Evolutionary conservation across 2,113 vertebrate species (phyloP), one percentile per base, ranked within the genome.

Genomic region (Mandrillus leucophaeus): DNA sequence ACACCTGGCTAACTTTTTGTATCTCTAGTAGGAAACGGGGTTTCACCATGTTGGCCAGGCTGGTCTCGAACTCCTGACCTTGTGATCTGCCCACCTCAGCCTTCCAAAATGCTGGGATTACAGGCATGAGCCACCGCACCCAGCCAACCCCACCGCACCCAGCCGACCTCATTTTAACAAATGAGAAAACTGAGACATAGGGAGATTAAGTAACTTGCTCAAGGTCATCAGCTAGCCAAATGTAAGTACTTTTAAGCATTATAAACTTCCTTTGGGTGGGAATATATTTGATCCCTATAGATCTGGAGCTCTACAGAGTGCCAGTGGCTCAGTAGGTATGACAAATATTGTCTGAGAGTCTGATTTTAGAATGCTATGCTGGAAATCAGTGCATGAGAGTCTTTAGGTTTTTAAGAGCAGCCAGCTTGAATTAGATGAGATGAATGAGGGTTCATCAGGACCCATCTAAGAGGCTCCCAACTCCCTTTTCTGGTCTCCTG

Each of bases 181-280:
- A 92, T 22, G 52, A 61, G n/a, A 70, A 90, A 91, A 38, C 27
- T 3, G 38, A 96, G 93, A 83, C 30, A 88, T 1, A 68, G 48
- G 48, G 12, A 79, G 30, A 84, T 94, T n/a, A 73, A 90, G 66
- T 86, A 72, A 91, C 73, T 95, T 83, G 66, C 43, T 30, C 18
- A 86, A 35, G 14, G 73, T 92, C 61, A 87, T 40, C 45, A 86
- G 57, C 30, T 81, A 92, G 27, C 30, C 50, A 93, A 89, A 82
- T 48, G 3, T 20, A 91, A 97, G 59, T 78, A 82, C 32, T 93
- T 81, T n/a, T 90, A 91, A 96, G 48, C 13, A 48, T 32, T 40
- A 50, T 64, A 45, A 68, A 70, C 38, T 73, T 94, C 52, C 75
- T 88, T 43, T 79, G 7, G 30, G 66, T 89, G 12, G 64, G 32